A percentile compares a stretch with the other conserved stretches of the same genome.
Evolutionary conservation across 2,113 vertebrate species (phyloP).

Genomic region (Mustela lutreola): DNA sequence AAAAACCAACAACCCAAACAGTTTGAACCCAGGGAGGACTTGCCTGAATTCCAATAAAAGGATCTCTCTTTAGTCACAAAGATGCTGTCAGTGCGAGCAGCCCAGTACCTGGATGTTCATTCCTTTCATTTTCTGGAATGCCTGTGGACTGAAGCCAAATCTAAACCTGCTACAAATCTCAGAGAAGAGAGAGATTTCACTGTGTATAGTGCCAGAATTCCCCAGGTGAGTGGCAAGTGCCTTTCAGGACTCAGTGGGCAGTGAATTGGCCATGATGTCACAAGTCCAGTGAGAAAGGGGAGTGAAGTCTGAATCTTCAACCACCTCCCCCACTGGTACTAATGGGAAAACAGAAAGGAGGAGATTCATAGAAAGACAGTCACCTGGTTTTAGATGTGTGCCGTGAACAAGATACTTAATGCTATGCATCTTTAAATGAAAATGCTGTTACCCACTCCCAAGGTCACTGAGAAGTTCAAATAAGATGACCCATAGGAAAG

Average conservation of each 20-base stretch:
- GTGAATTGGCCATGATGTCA: not conserved
- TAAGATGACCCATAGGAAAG: not conserved
- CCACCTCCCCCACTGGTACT: not conserved
- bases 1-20: not conserved
- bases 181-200: not conserved
- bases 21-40: not conserved
- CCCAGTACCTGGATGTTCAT: not conserved
- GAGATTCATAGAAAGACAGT: not conserved
- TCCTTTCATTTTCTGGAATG: not conserved
- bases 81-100: not conserved
- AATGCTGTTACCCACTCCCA: not conserved
- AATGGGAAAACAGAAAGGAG: not conserved
- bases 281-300: not conserved
- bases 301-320: not conserved
- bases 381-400: not conserved
- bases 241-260: not conserved
- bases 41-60: not conserved
- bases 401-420: not conserved
- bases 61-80: not conserved
- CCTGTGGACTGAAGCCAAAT: not conserved
- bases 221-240: not conserved
- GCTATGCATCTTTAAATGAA: conserved; percentile 29
- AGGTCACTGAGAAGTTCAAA: not conserved
- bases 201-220: not conserved
- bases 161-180: not conserved